Base-by-base conservation (phyloP, 2,888 invertebrate species). In the Calameuta idolon region DNA sequence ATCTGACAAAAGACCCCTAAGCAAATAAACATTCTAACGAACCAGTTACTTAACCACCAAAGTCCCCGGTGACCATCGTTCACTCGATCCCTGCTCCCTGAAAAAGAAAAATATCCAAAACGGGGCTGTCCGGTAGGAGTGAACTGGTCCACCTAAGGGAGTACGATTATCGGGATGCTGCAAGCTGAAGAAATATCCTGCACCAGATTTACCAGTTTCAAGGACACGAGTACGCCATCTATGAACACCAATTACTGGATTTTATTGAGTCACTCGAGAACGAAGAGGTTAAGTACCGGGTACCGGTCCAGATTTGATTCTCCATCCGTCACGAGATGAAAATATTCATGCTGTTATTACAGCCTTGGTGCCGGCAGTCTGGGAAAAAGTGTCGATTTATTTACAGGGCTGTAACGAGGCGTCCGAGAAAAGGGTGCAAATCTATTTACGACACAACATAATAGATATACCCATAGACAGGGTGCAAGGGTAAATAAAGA, bases 21-120 rank as follows among this genome's bases (percentile, higher is more conserved):
- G 86, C 87, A 91, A 91, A 91, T 91, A 91, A 91, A 91, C 90
- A 90, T 89, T 90, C 88, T 89, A 89, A 89, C 89, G 89, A 91
- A 91, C 91, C 90, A 91, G 91, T 91, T 91, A 91, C 90, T 90
- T 90, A 90, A 88, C 89, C 85, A 76, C 78, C 55, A 69, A 33
- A 31, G 33, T 33, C 69, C 69, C 31, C 3, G 30, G 4, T 85
- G 85, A 84, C 86, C 85, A 79, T 82, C 83, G 83, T 80, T 83
- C 80, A 83, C 81, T 81, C 82, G 75, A 34, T 23, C 74, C 33
- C 74, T 34, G n/a, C 35, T 74, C 34, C 35, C 35, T 37, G 77
- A 75, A 79, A 79, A 68, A 76, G 33, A 69, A 77, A 37, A 79
- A 75, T 34, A 80, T 73, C 78, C 81, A 81, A 69, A 82, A 83